Evolutionary conservation across 2,888 invertebrate species (phyloP).

Genomic region (Caradrina kadenii): DNA sequence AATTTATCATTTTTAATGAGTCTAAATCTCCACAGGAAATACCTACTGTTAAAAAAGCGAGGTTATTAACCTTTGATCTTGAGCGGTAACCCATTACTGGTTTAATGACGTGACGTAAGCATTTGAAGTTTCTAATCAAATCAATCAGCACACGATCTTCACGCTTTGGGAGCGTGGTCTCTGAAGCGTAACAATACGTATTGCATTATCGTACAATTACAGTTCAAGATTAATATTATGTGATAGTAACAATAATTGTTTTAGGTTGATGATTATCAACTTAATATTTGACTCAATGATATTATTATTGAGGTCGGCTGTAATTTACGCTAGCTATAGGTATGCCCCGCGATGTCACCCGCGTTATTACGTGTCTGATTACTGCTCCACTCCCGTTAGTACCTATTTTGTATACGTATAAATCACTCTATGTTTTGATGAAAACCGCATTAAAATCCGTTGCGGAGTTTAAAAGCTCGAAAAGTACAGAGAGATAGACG

Average conservation of each 20-base stretch:
- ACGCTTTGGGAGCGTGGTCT: not conserved
- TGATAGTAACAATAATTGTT: not conserved
- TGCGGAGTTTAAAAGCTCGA: too few relatives aligned
- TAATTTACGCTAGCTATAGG: too few relatives aligned
- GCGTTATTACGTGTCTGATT: too few relatives aligned
- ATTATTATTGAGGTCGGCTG: too few relatives aligned
- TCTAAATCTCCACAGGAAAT: not conserved
- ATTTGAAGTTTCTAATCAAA: constrained; percentile 19
- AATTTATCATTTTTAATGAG: constrained; percentile 6
- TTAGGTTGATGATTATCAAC: too few relatives aligned
- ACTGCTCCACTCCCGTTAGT: too few relatives aligned
- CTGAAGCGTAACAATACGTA: constrained; percentile 3
- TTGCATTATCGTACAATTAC: constrained; percentile 12
- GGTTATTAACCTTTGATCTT: constrained; percentile 30
- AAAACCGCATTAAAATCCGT: too few relatives aligned
- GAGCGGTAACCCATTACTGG: not conserved
- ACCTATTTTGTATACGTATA: too few relatives aligned
- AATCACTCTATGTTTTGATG: too few relatives aligned
- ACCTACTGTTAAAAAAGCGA: not conserved
- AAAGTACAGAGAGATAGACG: too few relatives aligned
- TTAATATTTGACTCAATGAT: too few relatives aligned
- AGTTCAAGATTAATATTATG: not conserved
- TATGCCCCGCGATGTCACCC: too few relatives aligned
- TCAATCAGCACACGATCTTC: not conserved
- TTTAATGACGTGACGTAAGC: constrained; percentile 7